A percentile compares a stretch with the other conserved stretches of the same genome.
Conservation (phyloP, 30 jellyfish, hydroid and myxozoan species). For the Cassiopea xamachana region DNA sequence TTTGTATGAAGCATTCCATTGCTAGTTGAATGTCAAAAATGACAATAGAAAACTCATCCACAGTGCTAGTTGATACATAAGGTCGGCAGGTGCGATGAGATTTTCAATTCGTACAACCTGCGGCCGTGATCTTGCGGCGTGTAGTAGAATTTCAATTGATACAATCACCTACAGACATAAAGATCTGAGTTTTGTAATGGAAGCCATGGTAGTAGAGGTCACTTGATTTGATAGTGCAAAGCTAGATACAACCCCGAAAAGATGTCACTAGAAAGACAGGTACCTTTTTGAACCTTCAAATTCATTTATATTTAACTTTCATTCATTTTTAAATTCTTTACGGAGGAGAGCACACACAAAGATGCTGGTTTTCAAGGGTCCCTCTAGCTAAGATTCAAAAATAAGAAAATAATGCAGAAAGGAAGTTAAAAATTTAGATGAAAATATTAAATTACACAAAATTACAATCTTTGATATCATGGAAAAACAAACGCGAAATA, state of each 20-base stretch:
- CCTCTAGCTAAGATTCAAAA: too few relatives aligned
- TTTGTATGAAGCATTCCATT: not conserved
- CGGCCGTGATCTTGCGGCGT: slow-evolving; percentile 1
- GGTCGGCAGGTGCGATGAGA: slow-evolving; percentile 16
- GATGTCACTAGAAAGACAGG: slow-evolving; percentile 4
- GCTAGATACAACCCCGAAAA: not conserved
- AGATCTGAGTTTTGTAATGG: not conserved
- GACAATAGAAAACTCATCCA: not conserved
- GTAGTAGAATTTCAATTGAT: not conserved
- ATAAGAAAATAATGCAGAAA: too few relatives aligned
- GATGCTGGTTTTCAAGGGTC: too few relatives aligned
- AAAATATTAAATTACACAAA: too few relatives aligned
- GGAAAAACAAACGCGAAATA: too few relatives aligned
- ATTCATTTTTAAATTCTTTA: too few relatives aligned
- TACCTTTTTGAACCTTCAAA: not conserved
- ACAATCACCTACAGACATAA: not conserved
- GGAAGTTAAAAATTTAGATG: too few relatives aligned
- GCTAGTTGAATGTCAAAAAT: not conserved
- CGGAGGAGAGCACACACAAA: too few relatives aligned
- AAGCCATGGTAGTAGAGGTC: too few relatives aligned
- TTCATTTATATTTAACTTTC: too few relatives aligned
- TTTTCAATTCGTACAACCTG: slow-evolving; percentile 1
- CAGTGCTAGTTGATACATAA: not conserved
- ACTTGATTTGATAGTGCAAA: not conserved
- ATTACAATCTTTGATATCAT: too few relatives aligned